Percentiles rank a stretch among this genome's conserved stretches.
phyloP scores from a whole-genome alignment of 2,888 invertebrate species.

The Dichetophora obliterata region DNA sequence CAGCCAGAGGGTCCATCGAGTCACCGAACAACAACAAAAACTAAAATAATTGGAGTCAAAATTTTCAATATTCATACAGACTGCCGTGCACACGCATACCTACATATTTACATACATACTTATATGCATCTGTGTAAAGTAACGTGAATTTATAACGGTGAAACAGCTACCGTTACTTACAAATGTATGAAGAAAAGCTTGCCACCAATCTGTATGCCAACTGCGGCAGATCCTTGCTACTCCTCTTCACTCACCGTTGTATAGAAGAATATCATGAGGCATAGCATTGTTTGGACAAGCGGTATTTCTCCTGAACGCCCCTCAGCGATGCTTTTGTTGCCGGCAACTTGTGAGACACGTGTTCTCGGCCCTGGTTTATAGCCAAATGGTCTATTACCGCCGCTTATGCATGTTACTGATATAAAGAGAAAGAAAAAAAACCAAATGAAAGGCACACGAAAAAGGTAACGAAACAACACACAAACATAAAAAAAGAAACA shows the following conservation, averaged over 20 bases:
- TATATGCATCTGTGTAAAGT: neutral
- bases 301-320: neutral
- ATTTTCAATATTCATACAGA: neutral
- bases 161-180: too few relatives aligned
- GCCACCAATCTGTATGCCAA: too few relatives aligned
- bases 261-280: neutral
- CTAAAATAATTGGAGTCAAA: neutral
- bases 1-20: neutral
- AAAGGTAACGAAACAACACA: neutral
- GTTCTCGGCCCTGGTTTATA: neutral
- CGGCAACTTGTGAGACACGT: conserved; percentile 4
- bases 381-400: conserved; percentile 9
- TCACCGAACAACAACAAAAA: conserved; percentile 22
- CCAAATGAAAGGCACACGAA: conserved; percentile 2
- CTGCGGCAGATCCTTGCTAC: too few relatives aligned
- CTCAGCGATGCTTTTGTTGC: neutral
- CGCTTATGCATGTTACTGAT: conserved; percentile 14
- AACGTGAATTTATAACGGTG: neutral
- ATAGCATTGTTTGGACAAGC: neutral
- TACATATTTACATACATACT: neutral
- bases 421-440: neutral
- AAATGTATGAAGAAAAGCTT: too few relatives aligned
- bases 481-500: neutral
- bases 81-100: neutral
- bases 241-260: neutral